phyloP scores from a whole-genome alignment of 2,113 vertebrate genomes.

The Tragelaphus imberbis region DNA sequence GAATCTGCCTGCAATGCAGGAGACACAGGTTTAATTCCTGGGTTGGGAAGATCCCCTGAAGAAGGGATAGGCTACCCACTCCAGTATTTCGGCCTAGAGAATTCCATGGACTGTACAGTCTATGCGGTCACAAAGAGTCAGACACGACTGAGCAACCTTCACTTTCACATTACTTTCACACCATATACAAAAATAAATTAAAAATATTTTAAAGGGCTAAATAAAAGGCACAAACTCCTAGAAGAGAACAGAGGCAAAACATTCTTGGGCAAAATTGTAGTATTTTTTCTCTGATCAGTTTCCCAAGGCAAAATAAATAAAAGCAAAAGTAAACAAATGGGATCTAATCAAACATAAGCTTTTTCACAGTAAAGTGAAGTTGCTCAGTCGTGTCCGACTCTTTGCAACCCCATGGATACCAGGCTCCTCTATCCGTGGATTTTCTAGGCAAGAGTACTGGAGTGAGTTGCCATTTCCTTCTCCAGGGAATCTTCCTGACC shows the following conservation, averaged over 20 bases:
- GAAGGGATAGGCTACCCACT: neutral
- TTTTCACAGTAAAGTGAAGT: neutral
- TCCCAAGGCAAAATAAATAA: neutral
- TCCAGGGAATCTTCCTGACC: too few relatives aligned
- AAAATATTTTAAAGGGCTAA: neutral
- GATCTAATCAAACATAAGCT: neutral
- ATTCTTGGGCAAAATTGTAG: neutral
- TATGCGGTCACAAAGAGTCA: fast-evolving
- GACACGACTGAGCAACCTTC: neutral
- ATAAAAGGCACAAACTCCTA: neutral
- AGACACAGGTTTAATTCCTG: neutral
- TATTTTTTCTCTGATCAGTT: neutral
- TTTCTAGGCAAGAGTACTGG: too few relatives aligned
- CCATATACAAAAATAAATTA: neutral
- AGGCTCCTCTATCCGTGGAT: too few relatives aligned
- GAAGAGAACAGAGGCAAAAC: neutral
- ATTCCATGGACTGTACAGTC: neutral
- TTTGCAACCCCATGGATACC: too few relatives aligned
- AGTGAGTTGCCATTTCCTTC: too few relatives aligned
- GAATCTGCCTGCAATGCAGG: neutral
- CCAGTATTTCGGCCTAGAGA: neutral
- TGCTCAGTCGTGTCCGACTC: too few relatives aligned
- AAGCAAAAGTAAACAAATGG: neutral
- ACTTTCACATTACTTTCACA: neutral
- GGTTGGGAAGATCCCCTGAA: fast-evolving